Evolutionary conservation across 2,888 invertebrate species (phyloP).

Genomic region (Macaria liturata): DNA sequence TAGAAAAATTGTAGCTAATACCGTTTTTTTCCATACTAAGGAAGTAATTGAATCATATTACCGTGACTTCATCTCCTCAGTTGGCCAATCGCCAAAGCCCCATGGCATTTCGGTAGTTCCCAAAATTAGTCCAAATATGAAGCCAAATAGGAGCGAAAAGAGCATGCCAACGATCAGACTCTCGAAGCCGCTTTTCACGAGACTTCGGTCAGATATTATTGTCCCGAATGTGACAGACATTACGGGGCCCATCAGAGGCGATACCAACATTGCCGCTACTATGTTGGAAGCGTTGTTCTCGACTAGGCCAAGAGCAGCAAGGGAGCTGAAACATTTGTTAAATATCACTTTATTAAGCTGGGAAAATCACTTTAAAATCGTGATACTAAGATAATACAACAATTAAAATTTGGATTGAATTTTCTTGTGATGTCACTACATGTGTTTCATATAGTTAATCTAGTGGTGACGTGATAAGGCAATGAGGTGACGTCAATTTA

Average conservation of each 20-base stretch:
- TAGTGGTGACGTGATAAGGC: too few relatives aligned
- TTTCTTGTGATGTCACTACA: too few relatives aligned
- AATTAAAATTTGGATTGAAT: too few relatives aligned
- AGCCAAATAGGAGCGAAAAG: slow-evolving; percentile 90
- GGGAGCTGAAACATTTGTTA: slow-evolving; percentile 80
- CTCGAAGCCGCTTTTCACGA: slow-evolving; percentile 88
- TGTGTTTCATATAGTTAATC: too few relatives aligned
- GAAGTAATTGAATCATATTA: slow-evolving; percentile 53
- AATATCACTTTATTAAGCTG: too few relatives aligned
- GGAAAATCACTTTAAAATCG: too few relatives aligned
- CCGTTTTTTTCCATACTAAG: too few relatives aligned
- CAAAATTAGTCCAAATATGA: slow-evolving; percentile 89
- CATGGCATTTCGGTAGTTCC: slow-evolving; percentile 90
- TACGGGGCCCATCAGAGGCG: slow-evolving; percentile 92
- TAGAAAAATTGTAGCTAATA: too few relatives aligned
- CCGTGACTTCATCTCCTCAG: slow-evolving; percentile 91
- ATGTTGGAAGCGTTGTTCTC: slow-evolving; percentile 93
- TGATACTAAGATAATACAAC: too few relatives aligned
- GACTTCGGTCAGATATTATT: slow-evolving; percentile 88
- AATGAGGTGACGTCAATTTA: too few relatives aligned
- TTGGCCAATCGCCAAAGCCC: slow-evolving; percentile 90
- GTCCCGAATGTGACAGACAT: slow-evolving; percentile 94
- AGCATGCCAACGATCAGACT: slow-evolving; percentile 88
- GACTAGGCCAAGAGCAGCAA: slow-evolving; percentile 92
- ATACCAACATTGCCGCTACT: slow-evolving; percentile 90